Evolutionary conservation across 2,113 vertebrate species (phyloP), one percentile per base, ranked within the genome.

Genomic region (Sander vitreus): DNA sequence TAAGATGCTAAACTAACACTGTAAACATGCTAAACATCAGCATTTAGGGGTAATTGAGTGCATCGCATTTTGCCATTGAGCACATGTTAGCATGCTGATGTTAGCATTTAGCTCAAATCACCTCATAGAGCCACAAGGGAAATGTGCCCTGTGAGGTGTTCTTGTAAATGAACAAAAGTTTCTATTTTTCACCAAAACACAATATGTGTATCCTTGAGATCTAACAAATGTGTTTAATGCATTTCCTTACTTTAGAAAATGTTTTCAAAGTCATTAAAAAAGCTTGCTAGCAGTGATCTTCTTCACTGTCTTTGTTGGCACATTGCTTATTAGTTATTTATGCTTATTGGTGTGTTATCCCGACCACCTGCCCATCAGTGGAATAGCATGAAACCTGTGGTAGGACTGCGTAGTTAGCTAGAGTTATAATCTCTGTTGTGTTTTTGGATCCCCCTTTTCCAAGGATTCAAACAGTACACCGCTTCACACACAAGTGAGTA

Each of bases 101-200:
- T 68, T 68, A 68, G 65, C 65, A 21, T 51, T 11, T 13, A 67
- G 45, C 65, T 50, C 62, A 15, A 7, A 23, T 36, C 62, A n/a
- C 11, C 36, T 45, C 36, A 39, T 10, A 10, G 9, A 10, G 36
- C 36, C 36, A 39, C 36, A 39, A 39, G 6, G 36, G 8, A 12
- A 62, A 62, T 6, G 59, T 5, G 59, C 33, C 18, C 18, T 21
- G 8, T 39, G 8, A 39, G 36, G 8, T 39, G 8, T 39, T 39
- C 36, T 39, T 39, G 39, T 39, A 39, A 39, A 10, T 39, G 39
- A 39, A 9, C 2, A 10, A 39, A 39, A 39, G 36, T 39, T 39
- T 9, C 8, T 11, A 0, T 39, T 39, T 39, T 39, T 39, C 39
- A 39, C 39, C 2, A 39, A 39, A 39, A 39, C 39, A 39, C 9